phyloP scores from a whole-genome alignment of 30 jellyfish, hydroid and myxozoan genomes.

The Clytia hemisphaerica region DNA sequence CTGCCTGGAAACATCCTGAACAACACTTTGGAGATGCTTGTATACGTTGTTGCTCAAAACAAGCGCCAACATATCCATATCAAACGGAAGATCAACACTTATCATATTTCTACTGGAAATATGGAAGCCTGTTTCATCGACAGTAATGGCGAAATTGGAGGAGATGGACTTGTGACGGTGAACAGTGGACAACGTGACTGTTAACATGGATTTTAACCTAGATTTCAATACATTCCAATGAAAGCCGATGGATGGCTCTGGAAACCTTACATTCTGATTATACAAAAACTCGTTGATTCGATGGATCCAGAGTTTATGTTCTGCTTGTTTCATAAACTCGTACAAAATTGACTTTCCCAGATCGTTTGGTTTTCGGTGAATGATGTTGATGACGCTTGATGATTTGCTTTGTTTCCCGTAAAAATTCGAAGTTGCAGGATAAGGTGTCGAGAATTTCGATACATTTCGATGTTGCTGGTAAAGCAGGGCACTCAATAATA shows the following conservation, averaged over 20 bases:
- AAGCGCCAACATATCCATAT: slow-evolving; percentile 5
- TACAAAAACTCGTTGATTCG: slow-evolving; percentile 6
- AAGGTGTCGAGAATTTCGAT: neutral
- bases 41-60: no score
- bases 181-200: neutral
- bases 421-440: neutral
- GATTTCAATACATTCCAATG: slow-evolving; percentile 21
- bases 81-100: slow-evolving; percentile 14
- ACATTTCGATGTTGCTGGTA: neutral
- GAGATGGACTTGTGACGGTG: neutral
- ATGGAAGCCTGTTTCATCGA: slow-evolving; percentile 8
- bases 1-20: no score
- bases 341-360: neutral
- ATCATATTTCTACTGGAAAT: neutral
- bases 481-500: neutral
- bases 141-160: neutral
- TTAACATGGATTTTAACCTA: neutral
- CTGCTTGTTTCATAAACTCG: slow-evolving; percentile 13
- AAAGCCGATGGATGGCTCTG: slow-evolving; percentile 3
- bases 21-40: no score
- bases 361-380: neutral
- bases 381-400: neutral
- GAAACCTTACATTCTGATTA: neutral
- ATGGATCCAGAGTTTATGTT: slow-evolving; percentile 26
- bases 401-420: slow-evolving; percentile 1